A percentile compares a stretch with the other conserved stretches of the same genome.
These are phyloP conservation scores for Trichomalopsis sarcophagae DNA, from an alignment of 1,140 invertebrate species.

Conservation along the genomic window DNA sequence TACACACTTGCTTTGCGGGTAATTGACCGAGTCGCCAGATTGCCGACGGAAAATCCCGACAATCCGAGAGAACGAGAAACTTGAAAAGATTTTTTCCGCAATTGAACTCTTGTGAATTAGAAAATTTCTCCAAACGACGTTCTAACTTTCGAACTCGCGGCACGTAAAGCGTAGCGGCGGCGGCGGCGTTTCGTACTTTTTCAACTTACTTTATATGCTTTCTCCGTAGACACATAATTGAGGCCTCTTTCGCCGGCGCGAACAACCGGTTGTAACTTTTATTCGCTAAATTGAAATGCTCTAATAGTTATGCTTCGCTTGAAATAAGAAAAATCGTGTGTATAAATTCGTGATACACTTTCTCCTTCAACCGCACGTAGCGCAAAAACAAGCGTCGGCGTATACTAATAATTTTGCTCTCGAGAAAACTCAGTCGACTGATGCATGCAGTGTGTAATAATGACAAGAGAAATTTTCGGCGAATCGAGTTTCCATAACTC, in stretches of 20 bases:
- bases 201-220: conserved; percentile 45
- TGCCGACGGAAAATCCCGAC: too few species aligned
- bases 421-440: neutral
- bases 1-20: neutral
- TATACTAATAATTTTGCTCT: neutral
- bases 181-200: neutral
- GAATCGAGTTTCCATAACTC: too few species aligned
- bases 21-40: neutral
- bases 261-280: conserved; percentile 46
- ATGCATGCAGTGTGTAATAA: too few species aligned
- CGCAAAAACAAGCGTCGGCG: neutral
- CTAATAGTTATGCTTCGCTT: conserved; percentile 34
- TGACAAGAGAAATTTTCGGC: too few species aligned
- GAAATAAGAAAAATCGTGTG: conserved; percentile 19
- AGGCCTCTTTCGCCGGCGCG: conserved; percentile 14
- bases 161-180: neutral
- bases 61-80: neutral
- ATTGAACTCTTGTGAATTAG: neutral
- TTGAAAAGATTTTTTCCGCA: neutral
- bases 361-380: conserved; percentile 2
- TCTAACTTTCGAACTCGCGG: conserved; percentile 34
- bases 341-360: conserved; percentile 24
- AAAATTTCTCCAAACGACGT: conserved; percentile 1
- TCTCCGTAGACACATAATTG: conserved; percentile 44
- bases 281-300: conserved; percentile 48